Percentiles rank a stretch among this genome's conserved stretches.
Evolutionary conservation across 2,888 invertebrate genomes (phyloP).

Genomic region (Onchidella celtica): DNA sequence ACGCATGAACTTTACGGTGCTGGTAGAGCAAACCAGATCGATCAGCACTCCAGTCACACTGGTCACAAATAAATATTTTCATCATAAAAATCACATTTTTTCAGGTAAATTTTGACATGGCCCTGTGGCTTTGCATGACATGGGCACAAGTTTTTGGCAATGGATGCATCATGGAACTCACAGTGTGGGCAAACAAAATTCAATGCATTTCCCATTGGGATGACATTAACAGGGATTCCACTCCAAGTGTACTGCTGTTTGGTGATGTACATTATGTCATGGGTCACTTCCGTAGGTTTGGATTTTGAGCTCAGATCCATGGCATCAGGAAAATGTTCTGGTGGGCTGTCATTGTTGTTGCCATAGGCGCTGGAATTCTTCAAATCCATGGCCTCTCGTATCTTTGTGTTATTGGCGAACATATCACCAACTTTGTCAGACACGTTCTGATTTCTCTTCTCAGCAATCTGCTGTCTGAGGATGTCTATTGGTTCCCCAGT

Average conservation of each 20-base stretch:
- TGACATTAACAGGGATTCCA: constrained; percentile 46
- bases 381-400: constrained; percentile 71
- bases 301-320: constrained; percentile 43
- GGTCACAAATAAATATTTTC: constrained; percentile 69
- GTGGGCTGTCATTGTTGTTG: constrained; percentile 46
- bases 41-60: constrained; percentile 76
- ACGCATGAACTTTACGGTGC: constrained; percentile 70
- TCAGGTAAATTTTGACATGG: constrained; percentile 66
- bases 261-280: constrained; percentile 40
- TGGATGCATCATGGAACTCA: constrained; percentile 39
- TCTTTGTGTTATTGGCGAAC: constrained; percentile 7
- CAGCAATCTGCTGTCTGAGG: constrained; percentile 46
- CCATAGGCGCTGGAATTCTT: constrained; percentile 59
- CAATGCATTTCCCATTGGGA: constrained; percentile 32
- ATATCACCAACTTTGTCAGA: constrained; percentile 23
- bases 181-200: constrained; percentile 49
- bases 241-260: constrained; percentile 46
- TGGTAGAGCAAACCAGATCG: constrained; percentile 69
- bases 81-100: constrained; percentile 68
- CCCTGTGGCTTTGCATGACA: constrained; percentile 58
- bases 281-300: background rate
- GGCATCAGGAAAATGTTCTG: constrained; percentile 24
- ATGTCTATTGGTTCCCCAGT: constrained; percentile 40
- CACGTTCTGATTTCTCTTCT: constrained; percentile 43
- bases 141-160: constrained; percentile 47